Evolutionary conservation across 2,888 invertebrate genomes (phyloP).

Genomic region (Callinectes sapidus): DNA sequence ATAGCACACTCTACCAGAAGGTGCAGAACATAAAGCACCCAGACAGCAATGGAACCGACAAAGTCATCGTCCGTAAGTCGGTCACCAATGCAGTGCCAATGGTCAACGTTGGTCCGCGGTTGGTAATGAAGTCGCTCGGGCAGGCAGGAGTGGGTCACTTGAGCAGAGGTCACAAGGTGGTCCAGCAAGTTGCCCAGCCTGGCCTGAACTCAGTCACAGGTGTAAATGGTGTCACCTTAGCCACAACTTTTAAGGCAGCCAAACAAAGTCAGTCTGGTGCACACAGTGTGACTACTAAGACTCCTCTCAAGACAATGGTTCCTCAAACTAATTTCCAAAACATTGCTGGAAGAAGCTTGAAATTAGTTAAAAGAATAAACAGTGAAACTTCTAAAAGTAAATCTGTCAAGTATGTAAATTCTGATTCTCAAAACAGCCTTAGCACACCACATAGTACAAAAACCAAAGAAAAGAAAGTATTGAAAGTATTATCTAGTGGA

Average conservation of each 20-base stretch:
- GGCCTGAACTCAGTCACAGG: neutral
- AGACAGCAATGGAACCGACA: neutral
- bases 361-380: constrained; percentile 37
- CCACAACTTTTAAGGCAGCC: neutral
- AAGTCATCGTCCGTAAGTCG: constrained; percentile 47
- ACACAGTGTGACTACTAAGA: constrained; percentile 3
- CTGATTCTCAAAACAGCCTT: neutral
- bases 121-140: constrained; percentile 55
- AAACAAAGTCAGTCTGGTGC: neutral
- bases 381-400: constrained; percentile 33
- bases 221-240: neutral
- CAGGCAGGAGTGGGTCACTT: neutral
- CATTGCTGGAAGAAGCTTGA: constrained; percentile 29
- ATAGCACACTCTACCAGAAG: constrained; percentile 51
- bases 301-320: neutral
- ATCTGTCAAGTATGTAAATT: neutral
- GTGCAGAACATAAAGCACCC: constrained; percentile 44
- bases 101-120: constrained; percentile 45
- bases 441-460: constrained; percentile 22
- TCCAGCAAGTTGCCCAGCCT: neutral
- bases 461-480: constrained; percentile 39
- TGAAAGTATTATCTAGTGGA: constrained; percentile 28
- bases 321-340: constrained; percentile 15
- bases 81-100: constrained; percentile 24
- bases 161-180: constrained; percentile 9